A percentile compares a stretch with the other conserved stretches of the same genome.
These are phyloP conservation scores for Glyphotaelius pellucidus DNA, from an alignment of 2,888 invertebrate genomes.

Conservation along the genomic window DNA sequence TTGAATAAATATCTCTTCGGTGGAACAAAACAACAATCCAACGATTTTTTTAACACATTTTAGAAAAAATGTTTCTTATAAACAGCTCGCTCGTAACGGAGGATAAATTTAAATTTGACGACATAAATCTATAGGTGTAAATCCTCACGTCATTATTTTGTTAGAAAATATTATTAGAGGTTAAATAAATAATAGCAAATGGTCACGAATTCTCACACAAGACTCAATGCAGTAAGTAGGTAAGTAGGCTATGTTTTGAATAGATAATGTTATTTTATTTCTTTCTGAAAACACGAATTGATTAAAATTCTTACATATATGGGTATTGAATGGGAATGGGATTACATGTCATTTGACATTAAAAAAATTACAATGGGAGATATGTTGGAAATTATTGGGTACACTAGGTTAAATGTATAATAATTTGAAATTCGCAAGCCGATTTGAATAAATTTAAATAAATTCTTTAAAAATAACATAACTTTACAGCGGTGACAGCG, in stretches of 20 bases:
- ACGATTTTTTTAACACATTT: too few relatives aligned
- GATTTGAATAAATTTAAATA: background rate
- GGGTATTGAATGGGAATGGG: background rate
- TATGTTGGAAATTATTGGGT: background rate
- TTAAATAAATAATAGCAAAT: background rate
- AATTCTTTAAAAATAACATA: too few relatives aligned
- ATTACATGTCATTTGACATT: background rate
- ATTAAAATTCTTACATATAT: background rate
- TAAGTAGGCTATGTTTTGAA: background rate
- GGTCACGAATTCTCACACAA: background rate
- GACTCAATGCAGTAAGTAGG: background rate
- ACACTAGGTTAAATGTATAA: background rate
- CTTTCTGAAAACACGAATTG: background rate
- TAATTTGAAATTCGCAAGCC: background rate
- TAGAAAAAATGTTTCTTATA: too few relatives aligned
- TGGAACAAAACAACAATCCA: too few relatives aligned
- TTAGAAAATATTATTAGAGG: background rate
- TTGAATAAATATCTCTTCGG: too few relatives aligned
- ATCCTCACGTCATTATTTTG: too few relatives aligned
- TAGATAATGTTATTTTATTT: background rate
- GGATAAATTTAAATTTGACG: too few relatives aligned
- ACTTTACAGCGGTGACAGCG: too few relatives aligned
- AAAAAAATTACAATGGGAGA: background rate
- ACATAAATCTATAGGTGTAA: background rate
- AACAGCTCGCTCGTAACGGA: too few relatives aligned